Percentiles rank a stretch among this genome's conserved stretches.
Evolutionary conservation across 2,113 vertebrate species (phyloP).

Genomic region (Syngnathus floridae): DNA sequence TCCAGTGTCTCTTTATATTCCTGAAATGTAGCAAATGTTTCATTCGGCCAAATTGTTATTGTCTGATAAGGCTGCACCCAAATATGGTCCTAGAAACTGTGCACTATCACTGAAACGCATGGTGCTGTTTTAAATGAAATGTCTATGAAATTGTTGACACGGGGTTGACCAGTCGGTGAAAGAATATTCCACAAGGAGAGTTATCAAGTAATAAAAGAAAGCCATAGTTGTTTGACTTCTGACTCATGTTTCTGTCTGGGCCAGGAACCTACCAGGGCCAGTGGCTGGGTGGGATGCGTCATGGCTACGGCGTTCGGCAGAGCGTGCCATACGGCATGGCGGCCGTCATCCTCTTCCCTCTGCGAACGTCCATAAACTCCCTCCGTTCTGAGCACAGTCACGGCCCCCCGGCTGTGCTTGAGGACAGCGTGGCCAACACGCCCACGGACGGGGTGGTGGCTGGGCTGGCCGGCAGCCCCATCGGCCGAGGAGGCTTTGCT

Average conservation of each 20-base stretch:
- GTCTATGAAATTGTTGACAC: background rate
- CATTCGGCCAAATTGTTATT: too few species aligned
- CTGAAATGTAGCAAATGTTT: too few species aligned
- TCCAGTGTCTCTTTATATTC: too few species aligned
- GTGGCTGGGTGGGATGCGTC: slow-evolving; percentile 93
- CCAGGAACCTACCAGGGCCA: slow-evolving; percentile 95
- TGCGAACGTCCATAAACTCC: slow-evolving; percentile 97
- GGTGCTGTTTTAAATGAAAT: too few species aligned
- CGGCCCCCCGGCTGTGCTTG: slow-evolving; percentile 75
- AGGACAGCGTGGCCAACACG: slow-evolving; percentile 46
- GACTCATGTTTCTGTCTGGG: slow-evolving; percentile 24
- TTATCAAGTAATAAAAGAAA: background rate
- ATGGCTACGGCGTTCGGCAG: slow-evolving; percentile 93
- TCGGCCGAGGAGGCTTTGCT: slow-evolving; percentile 87
- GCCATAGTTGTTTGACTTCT: background rate
- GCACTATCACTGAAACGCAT: too few species aligned
- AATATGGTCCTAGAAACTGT: too few species aligned
- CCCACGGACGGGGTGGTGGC: slow-evolving; percentile 72
- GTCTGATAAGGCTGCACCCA: too few species aligned
- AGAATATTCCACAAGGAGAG: background rate
- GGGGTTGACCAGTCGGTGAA: background rate
- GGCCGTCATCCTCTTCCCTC: slow-evolving; percentile 91
- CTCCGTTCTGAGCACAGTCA: slow-evolving; percentile 95
- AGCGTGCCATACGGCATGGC: slow-evolving; percentile 97
- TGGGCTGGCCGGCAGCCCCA: slow-evolving; percentile 81